Base-by-base conservation (phyloP, 2,113 vertebrate species). In the Aptenodytes forsteri region DNA sequence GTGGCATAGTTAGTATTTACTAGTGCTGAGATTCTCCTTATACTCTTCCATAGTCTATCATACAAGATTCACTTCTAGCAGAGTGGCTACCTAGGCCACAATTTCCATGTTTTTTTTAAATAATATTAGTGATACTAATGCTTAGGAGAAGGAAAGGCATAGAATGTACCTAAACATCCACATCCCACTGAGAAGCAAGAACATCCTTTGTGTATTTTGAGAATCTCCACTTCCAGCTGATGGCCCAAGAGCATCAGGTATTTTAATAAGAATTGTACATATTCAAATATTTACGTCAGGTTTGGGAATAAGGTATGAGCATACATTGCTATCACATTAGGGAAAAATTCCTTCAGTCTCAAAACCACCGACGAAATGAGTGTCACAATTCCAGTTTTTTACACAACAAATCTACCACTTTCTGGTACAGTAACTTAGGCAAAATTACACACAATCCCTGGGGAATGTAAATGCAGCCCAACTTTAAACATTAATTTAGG, bases 1-100 rank as follows among this genome's bases (percentile, higher is more conserved):
- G 80, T 66, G 82, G 82, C 93, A 91, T 17, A 87, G 94, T 50
- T 83, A 73, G 87, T 95, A 91, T 94, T 97, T 96, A 86, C 89
- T 93, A 71, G 84, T 62, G 89, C 71, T 90, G 87, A 93, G 81
- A 91, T 91, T 86, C 56, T 72, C 81, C 73, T 95, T 66, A 42
- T 11, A 23, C 66, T 87, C 79, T 78, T 65, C 92, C 42, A 16
- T 36, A 72, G 75, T 72, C 87, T 66, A 29, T 89, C 75, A 13
- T 26, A 11, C 16, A 70, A 47, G 62, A 46, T 46, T 88, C 46
- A 42, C 22, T 93, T 71, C 10, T 55, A 79, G 77, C 65, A 67
- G 27, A 59, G 32, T 6, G 3, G 21, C 67, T 56, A 76, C 80
- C 73, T 36, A 65, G 62, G 62, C 46, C 71, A 44, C 40, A 38